phyloP scores from a whole-genome alignment of 2,888 invertebrate genomes.

The Suillia variegata region DNA sequence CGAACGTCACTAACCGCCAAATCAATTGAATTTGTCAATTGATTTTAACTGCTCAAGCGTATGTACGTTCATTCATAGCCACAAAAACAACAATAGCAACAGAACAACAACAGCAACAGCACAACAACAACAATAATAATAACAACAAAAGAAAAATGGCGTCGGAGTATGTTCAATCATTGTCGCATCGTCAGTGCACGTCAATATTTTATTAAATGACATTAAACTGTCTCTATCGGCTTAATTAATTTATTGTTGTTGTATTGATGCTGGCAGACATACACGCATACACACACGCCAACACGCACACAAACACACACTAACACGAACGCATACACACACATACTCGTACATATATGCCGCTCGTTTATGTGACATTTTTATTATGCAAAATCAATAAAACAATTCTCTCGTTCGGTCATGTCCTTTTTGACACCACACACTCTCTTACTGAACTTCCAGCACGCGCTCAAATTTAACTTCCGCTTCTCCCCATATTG shows the following conservation, averaged over 20 bases:
- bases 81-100: conserved; percentile 20
- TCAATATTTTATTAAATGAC: conserved; percentile 61
- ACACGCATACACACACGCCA: conserved; percentile 11
- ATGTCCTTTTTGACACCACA: conserved; percentile 54
- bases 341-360: background rate
- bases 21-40: conserved; percentile 60
- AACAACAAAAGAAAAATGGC: conserved; percentile 9
- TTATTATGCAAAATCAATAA: conserved; percentile 51
- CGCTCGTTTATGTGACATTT: conserved; percentile 31
- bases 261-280: conserved; percentile 40
- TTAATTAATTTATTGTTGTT: conserved; percentile 61
- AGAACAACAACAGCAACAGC: background rate
- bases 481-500: background rate
- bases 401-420: conserved; percentile 45
- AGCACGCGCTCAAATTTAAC: background rate
- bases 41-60: conserved; percentile 56
- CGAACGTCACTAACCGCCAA: conserved; percentile 44
- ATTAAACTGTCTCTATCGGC: conserved; percentile 61
- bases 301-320: conserved; percentile 22
- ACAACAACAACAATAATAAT: conserved; percentile 8
- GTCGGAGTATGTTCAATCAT: conserved; percentile 38
- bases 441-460: background rate
- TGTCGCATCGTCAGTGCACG: conserved; percentile 52
- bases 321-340: background rate
- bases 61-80: conserved; percentile 28